Evolutionary conservation across 2,888 invertebrate species (phyloP), one percentile per base, ranked within the genome.

Genomic region (Notodonta ziczac): DNA sequence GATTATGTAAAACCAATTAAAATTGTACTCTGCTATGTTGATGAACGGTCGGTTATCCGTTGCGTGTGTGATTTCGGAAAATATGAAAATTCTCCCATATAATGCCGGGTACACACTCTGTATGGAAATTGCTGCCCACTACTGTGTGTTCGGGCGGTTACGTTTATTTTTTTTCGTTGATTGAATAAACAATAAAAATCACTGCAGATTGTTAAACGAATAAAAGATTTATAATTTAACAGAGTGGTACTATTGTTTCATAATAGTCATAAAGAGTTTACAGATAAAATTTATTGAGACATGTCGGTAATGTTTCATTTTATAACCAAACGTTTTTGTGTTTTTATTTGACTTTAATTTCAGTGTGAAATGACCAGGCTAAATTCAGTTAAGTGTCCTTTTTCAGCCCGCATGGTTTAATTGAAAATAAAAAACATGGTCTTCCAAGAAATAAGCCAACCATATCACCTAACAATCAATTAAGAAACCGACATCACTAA

Each of bases 71-170:
- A 74, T 72, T 63, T 60, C 64, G 61, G 61, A 59, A 61, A 64
- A 65, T 72, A 72, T 63, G 62, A 70, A 75, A 69, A 74, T 67
- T 60, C 67, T 57, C 57, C 63, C 39, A 55, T 58, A 63, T 60
- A 60, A 66, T 66, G 60, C 53, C 57, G 12, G 52, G 51, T 64
- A 51, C 58, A 56, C 39, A 56, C 12, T 13, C 51, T 62, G 68
- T 75, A 75, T 75, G 77, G 70, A 72, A 75, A 75, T 74, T 32
- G 35, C 48, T 24, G 13, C 50, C 59, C n/a, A 53, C 63, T 59
- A 67, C 65, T 65, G 74, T 71, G 58, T 66, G 62, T 56, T 61
- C 59, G 14, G 57, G n/a, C 66, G 60, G 67, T 69, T 73, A 66
- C 58, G 59, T 62, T 57, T 65, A 61, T 65, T 58, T 73, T 73